Evolutionary conservation across 1,140 invertebrate species (phyloP).

Genomic region (Ceratina australensis): DNA sequence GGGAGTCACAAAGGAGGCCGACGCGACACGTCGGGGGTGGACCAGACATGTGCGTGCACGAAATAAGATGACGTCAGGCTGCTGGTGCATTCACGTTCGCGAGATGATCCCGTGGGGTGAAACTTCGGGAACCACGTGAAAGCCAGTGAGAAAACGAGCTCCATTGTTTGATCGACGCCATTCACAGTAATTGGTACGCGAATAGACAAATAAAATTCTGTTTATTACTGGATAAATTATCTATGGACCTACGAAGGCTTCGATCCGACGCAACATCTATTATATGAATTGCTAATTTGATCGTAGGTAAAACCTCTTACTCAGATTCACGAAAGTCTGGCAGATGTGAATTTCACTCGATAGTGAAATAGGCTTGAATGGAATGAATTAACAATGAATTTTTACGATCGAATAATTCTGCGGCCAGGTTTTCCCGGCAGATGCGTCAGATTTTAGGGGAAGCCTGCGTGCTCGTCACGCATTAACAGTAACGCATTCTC

Average conservation of each 20-base stretch:
- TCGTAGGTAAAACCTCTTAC: no score
- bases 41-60: slow-evolving; percentile 26
- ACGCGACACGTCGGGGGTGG: slow-evolving; percentile 25
- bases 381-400: not conserved
- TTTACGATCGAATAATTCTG: not conserved
- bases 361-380: not conserved
- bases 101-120: slow-evolving; percentile 1
- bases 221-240: no score
- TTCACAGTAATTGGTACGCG: not conserved
- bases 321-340: no score
- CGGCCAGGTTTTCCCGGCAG: slow-evolving; percentile 14
- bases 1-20: slow-evolving; percentile 48
- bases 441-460: slow-evolving; percentile 43
- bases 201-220: no score
- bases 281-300: no score
- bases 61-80: slow-evolving; percentile 45
- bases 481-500: slow-evolving; percentile 21
- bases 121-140: not conserved
- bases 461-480: not conserved
- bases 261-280: no score
- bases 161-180: not conserved
- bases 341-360: no score
- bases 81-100: slow-evolving; percentile 25
- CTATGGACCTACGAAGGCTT: no score
- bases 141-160: not conserved